Percentiles rank a stretch among this genome's conserved stretches.
Evolutionary conservation across 2,113 vertebrate species (phyloP).

Genomic region (Trichechus manatus): DNA sequence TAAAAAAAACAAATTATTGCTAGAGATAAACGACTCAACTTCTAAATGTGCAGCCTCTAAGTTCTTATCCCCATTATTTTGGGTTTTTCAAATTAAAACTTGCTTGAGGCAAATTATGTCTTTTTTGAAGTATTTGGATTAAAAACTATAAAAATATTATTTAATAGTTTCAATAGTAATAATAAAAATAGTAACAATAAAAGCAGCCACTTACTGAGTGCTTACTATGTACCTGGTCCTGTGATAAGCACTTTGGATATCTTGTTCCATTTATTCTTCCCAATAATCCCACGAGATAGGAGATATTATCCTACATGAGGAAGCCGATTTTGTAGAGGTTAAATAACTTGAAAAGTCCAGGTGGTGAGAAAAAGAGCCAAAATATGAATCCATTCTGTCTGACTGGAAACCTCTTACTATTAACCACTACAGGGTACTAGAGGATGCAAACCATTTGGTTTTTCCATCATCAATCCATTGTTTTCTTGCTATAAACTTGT

Average conservation of each 20-base stretch:
- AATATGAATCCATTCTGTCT: not conserved
- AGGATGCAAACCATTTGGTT: not conserved
- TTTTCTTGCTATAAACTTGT: constrained; percentile 30
- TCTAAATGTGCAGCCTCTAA: not conserved
- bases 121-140: not conserved
- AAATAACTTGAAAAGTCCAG: not conserved
- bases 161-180: not conserved
- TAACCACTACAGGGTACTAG: not conserved
- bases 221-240: not conserved
- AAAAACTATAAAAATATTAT: not conserved
- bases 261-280: not conserved
- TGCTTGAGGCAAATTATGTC: not conserved
- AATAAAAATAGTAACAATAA: not conserved
- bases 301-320: not conserved
- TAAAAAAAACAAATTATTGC: not conserved
- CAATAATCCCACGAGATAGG: not conserved
- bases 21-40: not conserved
- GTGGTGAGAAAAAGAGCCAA: not conserved
- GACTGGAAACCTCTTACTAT: not conserved
- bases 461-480: not conserved
- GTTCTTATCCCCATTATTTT: not conserved
- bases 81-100: constrained; percentile 33
- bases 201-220: not conserved
- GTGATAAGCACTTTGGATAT: not conserved
- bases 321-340: not conserved